Evolutionary conservation across 64 coral and sea anemone genomes (phyloP).

Genomic region (Exaiptasia diaphana): DNA sequence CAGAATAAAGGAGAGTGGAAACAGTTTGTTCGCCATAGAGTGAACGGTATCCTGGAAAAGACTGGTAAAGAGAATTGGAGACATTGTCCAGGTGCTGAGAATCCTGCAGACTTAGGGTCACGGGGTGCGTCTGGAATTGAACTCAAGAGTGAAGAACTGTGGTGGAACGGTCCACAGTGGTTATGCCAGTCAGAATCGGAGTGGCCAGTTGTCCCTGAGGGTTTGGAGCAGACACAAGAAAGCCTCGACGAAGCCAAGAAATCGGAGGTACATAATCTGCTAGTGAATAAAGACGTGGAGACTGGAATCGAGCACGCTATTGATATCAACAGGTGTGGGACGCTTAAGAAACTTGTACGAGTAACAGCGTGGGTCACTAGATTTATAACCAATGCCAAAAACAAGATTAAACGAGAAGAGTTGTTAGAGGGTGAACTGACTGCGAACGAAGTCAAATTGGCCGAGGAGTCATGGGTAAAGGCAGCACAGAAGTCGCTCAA

Average conservation of each 20-base stretch:
- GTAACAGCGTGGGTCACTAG: slow-evolving; percentile 38
- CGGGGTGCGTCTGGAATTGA: slow-evolving; percentile 17
- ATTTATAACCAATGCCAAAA: slow-evolving; percentile 30
- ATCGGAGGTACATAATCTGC: neutral
- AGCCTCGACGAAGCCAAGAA: neutral
- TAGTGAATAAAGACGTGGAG: neutral
- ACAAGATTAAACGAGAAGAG: neutral
- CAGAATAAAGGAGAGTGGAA: slow-evolving; percentile 14
- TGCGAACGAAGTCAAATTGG: slow-evolving; percentile 7
- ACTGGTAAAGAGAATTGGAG: slow-evolving; percentile 9
- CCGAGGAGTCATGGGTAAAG: slow-evolving; percentile 32
- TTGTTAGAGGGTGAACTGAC: neutral
- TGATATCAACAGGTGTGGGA: slow-evolving; percentile 13
- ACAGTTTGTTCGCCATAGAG: slow-evolving; percentile 9
- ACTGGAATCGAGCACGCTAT: neutral
- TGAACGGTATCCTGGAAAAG: neutral
- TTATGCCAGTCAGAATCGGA: neutral
- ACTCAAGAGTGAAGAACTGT: neutral
- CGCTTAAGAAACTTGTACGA: slow-evolving; percentile 15
- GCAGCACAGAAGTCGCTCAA: slow-evolving; percentile 24
- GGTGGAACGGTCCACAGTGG: slow-evolving; percentile 48
- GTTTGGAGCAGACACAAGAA: neutral
- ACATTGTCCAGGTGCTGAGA: slow-evolving; percentile 32
- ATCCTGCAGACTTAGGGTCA: slow-evolving; percentile 45
- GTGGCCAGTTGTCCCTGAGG: neutral